Evolutionary conservation across 2,888 invertebrate genomes (phyloP).

Genomic region (Tetranychus piercei): DNA sequence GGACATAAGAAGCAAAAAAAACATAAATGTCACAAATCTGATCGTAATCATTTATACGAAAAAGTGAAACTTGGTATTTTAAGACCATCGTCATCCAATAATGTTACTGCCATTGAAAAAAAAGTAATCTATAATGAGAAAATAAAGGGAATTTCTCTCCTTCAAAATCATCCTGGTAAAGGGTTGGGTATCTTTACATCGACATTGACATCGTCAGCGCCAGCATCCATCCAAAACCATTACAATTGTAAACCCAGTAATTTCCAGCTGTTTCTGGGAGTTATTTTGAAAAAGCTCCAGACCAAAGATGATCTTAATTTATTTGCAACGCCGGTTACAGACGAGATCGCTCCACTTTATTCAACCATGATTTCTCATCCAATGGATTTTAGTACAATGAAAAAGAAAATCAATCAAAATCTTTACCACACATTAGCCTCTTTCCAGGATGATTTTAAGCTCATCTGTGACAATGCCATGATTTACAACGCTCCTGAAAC

Average conservation of each 20-base stretch:
- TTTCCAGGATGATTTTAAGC: conserved; percentile 55
- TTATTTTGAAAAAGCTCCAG: conserved; percentile 15
- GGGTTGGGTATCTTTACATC: no score
- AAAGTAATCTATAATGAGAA: no score
- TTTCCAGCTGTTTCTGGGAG: conserved; percentile 14
- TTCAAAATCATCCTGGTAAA: no score
- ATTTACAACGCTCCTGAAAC: conserved; percentile 90
- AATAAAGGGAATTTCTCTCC: no score
- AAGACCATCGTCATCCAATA: no score
- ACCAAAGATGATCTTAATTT: conserved; percentile 77
- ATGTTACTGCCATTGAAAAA: no score
- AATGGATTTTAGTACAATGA: conserved; percentile 94
- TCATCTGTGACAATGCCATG: conserved; percentile 95
- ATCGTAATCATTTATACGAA: no score
- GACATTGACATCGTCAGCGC: no score
- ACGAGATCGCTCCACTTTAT: conserved; percentile 86
- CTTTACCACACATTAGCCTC: conserved; percentile 45
- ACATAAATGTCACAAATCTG: no score
- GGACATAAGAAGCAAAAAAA: no score
- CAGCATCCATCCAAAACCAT: no score
- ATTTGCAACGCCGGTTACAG: conserved; percentile 93
- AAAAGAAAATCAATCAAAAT: conserved; percentile 74
- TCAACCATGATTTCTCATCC: conserved; percentile 71
- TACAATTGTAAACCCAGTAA: background rate
- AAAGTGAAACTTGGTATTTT: no score